Conservation (phyloP, 1,140 invertebrate species). For the Geopemphigus sp. region DNA sequence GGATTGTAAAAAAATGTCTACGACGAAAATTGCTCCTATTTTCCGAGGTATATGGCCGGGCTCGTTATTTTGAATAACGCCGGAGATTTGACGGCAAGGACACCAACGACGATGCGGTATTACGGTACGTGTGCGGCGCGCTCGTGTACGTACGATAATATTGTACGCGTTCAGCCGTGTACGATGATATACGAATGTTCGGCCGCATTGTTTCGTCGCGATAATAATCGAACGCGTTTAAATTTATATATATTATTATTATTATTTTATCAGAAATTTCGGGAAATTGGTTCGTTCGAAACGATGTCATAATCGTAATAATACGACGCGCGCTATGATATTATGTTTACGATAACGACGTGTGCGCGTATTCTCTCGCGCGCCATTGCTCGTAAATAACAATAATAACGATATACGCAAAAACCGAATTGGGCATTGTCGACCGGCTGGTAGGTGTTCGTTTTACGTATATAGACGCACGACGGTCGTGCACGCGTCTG, state of each 20-base stretch:
- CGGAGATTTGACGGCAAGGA: background rate
- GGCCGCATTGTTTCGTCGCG: background rate
- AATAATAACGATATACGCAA: no score
- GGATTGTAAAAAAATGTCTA: no score
- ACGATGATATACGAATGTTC: background rate
- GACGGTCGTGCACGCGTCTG: no score
- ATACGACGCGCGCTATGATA: background rate
- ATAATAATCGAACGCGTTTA: conserved; percentile 19
- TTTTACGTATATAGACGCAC: no score
- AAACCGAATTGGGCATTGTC: no score
- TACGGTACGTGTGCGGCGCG: no score
- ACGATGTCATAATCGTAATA: background rate
- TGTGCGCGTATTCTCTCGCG: background rate
- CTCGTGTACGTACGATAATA: background rate
- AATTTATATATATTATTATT: no score
- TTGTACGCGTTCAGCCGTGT: background rate
- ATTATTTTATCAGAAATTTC: background rate
- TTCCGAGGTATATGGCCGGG: background rate
- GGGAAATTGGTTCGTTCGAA: background rate
- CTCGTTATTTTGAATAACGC: background rate
- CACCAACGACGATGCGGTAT: no score
- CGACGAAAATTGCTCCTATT: no score
- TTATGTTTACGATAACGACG: background rate
- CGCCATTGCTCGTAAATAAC: background rate
- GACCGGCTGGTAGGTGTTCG: no score